A percentile compares a stretch with the other conserved stretches of the same genome.
Conservation (phyloP, 2,113 vertebrate species). For the Castor canadensis region DNA sequence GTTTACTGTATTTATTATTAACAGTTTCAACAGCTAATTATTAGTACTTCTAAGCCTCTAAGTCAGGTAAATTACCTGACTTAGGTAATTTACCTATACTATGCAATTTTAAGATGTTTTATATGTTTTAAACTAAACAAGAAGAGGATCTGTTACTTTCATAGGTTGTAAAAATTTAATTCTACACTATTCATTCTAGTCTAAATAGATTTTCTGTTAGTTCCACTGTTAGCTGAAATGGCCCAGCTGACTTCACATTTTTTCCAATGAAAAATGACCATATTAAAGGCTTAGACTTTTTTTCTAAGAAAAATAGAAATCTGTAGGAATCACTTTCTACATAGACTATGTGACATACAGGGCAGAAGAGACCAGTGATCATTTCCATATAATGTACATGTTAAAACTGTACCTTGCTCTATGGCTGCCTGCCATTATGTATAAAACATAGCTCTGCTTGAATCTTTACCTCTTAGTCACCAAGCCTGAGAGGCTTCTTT, state of each 20-base stretch:
- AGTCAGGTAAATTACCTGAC: not conserved
- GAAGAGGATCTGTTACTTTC: not conserved
- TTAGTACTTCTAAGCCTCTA: not conserved
- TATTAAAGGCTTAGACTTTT: not conserved
- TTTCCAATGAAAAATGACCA: constrained; percentile 4
- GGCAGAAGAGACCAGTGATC: not conserved
- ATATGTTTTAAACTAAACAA: not conserved
- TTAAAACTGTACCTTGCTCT: not conserved
- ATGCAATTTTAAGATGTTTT: not conserved
- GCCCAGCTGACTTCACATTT: not conserved
- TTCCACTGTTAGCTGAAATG: not conserved
- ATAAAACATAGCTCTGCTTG: constrained; percentile 33
- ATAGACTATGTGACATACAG: constrained; percentile 1
- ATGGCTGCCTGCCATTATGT: not conserved
- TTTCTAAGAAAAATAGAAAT: constrained; percentile 19
- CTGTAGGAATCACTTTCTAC: not conserved
- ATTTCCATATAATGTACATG: not conserved
- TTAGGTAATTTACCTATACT: not conserved
- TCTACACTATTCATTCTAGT: not conserved
- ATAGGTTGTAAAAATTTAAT: not conserved
- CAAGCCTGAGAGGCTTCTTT: not conserved
- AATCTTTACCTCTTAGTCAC: not conserved
- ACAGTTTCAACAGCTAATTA: not conserved
- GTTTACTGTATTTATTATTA: not conserved
- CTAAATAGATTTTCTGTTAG: not conserved